Percentiles rank a stretch among this genome's conserved stretches.
Evolutionary conservation across 2,113 vertebrate species (phyloP).

Genomic region (Pipra filicauda): DNA sequence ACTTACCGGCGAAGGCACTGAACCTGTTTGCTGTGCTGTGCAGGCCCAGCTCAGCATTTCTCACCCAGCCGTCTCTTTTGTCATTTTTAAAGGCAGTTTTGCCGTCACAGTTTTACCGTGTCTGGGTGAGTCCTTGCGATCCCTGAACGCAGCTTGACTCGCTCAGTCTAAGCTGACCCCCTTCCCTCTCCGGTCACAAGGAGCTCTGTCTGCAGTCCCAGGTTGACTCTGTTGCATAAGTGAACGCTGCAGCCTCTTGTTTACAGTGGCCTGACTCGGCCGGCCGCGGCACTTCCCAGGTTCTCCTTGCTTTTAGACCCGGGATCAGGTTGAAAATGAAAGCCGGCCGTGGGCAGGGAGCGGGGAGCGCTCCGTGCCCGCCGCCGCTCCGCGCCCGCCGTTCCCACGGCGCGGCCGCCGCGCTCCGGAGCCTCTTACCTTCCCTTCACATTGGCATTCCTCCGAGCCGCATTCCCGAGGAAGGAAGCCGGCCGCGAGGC

Average conservation of each 20-base stretch:
- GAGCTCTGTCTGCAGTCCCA: rapidly evolving
- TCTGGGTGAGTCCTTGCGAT: rapidly evolving
- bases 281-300: neutral
- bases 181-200: too few relatives aligned
- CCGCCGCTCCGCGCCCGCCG: neutral
- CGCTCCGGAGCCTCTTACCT: conserved; percentile 40
- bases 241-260: neutral
- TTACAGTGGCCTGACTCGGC: neutral
- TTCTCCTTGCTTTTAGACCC: rapidly evolving
- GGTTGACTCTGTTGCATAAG: neutral
- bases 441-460: neutral
- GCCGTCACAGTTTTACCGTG: neutral
- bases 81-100: neutral
- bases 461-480: neutral
- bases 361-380: neutral
- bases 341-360: neutral
- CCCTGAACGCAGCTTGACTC: rapidly evolving
- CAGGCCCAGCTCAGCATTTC: neutral
- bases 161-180: rapidly evolving
- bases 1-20: neutral
- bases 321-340: too few relatives aligned
- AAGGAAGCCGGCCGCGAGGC: neutral
- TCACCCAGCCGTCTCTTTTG: neutral
- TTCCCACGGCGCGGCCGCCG: neutral
- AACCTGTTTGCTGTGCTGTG: rapidly evolving